Evolutionary conservation across 2,888 invertebrate species (phyloP).

Genomic region (Lobophora halterata): DNA sequence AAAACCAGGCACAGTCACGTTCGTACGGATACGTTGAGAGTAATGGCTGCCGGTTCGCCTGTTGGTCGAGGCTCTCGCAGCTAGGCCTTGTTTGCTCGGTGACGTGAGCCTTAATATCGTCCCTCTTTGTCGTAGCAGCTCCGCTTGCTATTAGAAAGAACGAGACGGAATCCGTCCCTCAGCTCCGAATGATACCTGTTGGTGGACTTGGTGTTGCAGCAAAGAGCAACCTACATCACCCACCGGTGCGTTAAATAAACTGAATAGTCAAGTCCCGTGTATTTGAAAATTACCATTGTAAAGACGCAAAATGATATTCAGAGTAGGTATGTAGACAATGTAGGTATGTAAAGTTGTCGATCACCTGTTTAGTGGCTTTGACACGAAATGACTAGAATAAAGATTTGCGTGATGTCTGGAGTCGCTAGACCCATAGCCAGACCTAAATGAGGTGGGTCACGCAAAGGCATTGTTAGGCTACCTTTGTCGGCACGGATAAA

Average conservation of each 20-base stretch:
- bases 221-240: slow-evolving; percentile 74
- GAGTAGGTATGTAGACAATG: slow-evolving; percentile 9
- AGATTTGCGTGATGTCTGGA: slow-evolving; percentile 29
- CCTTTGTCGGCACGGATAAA: no score
- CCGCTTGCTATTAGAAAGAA: slow-evolving; percentile 27
- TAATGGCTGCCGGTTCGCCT: slow-evolving; percentile 71
- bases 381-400: slow-evolving; percentile 28
- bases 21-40: slow-evolving; percentile 73
- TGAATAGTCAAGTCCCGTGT: slow-evolving; percentile 66
- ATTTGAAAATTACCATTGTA: slow-evolving; percentile 59
- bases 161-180: slow-evolving; percentile 43
- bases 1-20: slow-evolving; percentile 74
- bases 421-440: slow-evolving; percentile 23
- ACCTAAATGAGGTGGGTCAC: slow-evolving; percentile 30
- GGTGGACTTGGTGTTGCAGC: slow-evolving; percentile 68
- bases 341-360: slow-evolving; percentile 16
- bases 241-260: slow-evolving; percentile 57
- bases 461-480: slow-evolving; percentile 18
- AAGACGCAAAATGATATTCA: slow-evolving; percentile 24
- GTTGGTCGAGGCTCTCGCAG: slow-evolving; percentile 69
- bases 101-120: slow-evolving; percentile 55
- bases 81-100: slow-evolving; percentile 76
- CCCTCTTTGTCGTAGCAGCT: slow-evolving; percentile 44
- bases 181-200: slow-evolving; percentile 53
- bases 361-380: slow-evolving; percentile 24